A percentile compares a stretch with the other conserved stretches of the same genome.
Conservation (phyloP, 2,888 invertebrate genomes). For the Drosophila nigricruria region DNA sequence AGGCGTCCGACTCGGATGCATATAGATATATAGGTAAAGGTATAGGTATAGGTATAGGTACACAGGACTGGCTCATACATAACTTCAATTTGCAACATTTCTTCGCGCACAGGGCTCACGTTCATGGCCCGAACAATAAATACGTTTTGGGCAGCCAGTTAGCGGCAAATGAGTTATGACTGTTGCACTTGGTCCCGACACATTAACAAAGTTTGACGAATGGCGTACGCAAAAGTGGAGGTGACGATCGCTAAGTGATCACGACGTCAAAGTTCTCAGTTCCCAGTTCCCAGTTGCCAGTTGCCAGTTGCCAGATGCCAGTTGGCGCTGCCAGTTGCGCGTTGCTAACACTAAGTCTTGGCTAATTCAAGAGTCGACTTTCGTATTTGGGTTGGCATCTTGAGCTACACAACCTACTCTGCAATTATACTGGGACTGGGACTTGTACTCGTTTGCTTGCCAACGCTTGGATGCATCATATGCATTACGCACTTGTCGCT, state of each 20-base stretch:
- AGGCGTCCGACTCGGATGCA: slow-evolving; percentile 51
- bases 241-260: slow-evolving; percentile 68
- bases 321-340: not conserved
- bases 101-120: slow-evolving; percentile 51
- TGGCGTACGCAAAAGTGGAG: slow-evolving; percentile 49
- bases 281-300: not conserved
- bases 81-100: slow-evolving; percentile 67
- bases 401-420: slow-evolving; percentile 40
- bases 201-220: slow-evolving; percentile 76
- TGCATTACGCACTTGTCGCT: slow-evolving; percentile 81
- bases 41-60: not conserved
- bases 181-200: slow-evolving; percentile 77
- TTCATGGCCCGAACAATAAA: slow-evolving; percentile 76
- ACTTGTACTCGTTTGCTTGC: slow-evolving; percentile 44
- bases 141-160: slow-evolving; percentile 72
- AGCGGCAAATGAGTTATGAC: slow-evolving; percentile 74
- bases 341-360: slow-evolving; percentile 9
- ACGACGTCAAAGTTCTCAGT: slow-evolving; percentile 43
- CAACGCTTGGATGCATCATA: slow-evolving; percentile 34
- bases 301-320: not conserved
- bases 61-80: slow-evolving; percentile 34
- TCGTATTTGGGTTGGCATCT: slow-evolving; percentile 66
- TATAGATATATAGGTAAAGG: slow-evolving; percentile 4
- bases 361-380: slow-evolving; percentile 24
- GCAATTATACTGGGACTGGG: slow-evolving; percentile 36